These are phyloP conservation scores for Drymodes brunneopygia DNA, from an alignment of 2,113 vertebrate genomes.

Conservation along the genomic window DNA sequence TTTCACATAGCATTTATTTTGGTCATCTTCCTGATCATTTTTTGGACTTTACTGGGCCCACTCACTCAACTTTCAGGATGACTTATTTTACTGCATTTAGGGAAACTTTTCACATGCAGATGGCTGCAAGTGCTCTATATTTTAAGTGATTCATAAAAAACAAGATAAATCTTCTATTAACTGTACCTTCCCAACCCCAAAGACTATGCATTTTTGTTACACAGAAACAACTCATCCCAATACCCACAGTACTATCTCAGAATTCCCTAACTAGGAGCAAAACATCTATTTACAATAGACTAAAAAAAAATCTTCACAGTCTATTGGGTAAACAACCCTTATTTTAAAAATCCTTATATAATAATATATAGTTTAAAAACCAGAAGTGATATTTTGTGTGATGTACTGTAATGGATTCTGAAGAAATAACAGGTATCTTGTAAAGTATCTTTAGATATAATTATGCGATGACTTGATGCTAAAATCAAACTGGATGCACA, in stretches of 20 bases:
- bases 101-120: not conserved
- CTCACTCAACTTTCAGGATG: not conserved
- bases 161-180: not conserved
- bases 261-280: not conserved
- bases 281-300: not conserved
- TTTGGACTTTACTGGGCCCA: not conserved
- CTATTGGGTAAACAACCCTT: not conserved
- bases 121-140: not conserved
- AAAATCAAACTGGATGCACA: constrained; percentile 2
- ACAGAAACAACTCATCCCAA: not conserved
- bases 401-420: not conserved
- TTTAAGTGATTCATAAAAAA: not conserved
- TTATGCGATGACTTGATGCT: not conserved
- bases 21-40: not conserved
- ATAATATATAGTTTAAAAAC: not conserved
- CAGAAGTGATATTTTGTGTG: not conserved
- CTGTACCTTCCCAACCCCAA: not conserved
- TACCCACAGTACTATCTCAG: not conserved
- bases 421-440: constrained; percentile 12
- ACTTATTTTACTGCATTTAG: not conserved
- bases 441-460: not conserved
- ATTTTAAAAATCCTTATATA: not conserved
- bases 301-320: not conserved
- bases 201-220: not conserved
- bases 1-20: not conserved